These are phyloP conservation scores for Paramormyrops kingsleyae DNA, from an alignment of 2,113 vertebrate species.

Conservation along the genomic window DNA sequence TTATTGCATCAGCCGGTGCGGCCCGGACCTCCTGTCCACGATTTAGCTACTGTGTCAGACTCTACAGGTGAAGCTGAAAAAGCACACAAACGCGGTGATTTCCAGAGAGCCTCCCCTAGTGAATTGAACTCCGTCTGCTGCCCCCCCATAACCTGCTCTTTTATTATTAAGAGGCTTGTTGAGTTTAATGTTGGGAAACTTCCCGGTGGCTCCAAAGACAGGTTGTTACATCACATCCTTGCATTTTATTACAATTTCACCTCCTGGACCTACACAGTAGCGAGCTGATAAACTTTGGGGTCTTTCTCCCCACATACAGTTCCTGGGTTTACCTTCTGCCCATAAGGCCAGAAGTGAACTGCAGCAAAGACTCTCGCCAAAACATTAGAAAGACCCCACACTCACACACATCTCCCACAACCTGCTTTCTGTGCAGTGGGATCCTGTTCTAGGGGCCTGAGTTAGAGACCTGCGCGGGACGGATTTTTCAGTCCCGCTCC, in stretches of 20 bases:
- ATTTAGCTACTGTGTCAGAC: neutral
- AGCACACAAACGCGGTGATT: neutral
- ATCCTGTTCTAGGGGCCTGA: neutral
- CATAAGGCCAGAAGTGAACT: neutral
- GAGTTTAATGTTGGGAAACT: neutral
- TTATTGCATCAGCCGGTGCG: neutral
- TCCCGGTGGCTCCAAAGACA: neutral
- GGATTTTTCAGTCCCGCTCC: too few relatives aligned
- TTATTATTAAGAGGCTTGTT: neutral
- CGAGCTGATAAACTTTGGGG: neutral
- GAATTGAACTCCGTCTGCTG: neutral
- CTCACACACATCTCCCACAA: neutral
- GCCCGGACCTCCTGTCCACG: neutral
- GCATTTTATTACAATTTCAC: neutral
- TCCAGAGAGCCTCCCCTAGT: neutral
- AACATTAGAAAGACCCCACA: neutral
- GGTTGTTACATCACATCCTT: neutral
- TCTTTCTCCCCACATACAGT: neutral
- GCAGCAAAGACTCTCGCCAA: neutral
- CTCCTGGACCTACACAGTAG: neutral
- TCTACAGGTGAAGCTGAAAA: neutral
- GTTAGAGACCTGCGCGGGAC: too few relatives aligned
- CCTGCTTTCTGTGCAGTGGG: neutral
- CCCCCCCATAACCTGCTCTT: neutral
- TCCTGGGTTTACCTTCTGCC: neutral